Base-by-base conservation (phyloP, 2,888 invertebrate species). In the Desoria tigrina region DNA sequence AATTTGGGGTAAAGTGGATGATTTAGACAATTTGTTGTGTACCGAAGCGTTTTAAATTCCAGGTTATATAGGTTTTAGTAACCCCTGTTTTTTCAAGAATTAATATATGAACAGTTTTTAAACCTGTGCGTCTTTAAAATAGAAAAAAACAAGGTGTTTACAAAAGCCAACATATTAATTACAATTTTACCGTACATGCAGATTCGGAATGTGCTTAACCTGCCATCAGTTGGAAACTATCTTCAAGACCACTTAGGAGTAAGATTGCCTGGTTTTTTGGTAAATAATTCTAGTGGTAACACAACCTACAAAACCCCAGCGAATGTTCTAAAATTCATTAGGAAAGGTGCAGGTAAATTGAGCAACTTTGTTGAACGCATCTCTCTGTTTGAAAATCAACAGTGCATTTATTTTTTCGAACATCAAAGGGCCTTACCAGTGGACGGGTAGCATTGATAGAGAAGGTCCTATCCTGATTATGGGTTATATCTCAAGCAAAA, bases 181-280 rank as follows among this genome's bases (percentile, higher is more conserved):
- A n/a, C n/a, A n/a, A n/a, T n/a, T n/a, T n/a, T n/a, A n/a, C n/a
- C n/a, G n/a, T n/a, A n/a, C n/a, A 16, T 45, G 6, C 16, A 53
- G 53, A 69, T 69, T 32, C n/a, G 11, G 49, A 21, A 37, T 6
- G 21, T 63, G 1, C 18, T 65, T 14, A 63, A 69, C 27, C 63
- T 69, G 21, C 69, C 65, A 16, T 59, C 65, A 4, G 68, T 69
- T 16, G 69, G 69, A 14, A n/a, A 60, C 18, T 37, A 66, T 37
- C 49, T 69, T 14, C 63, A 66, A 42, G 69, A 69, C 14, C 69
- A 69, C 57, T 32, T 54, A 14, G 63, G 57, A n/a, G 39, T 51
- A 7, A 23, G 54, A 21, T 14, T 58, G 2, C 24, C 14, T n/a
- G 57, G 37, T 1, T 63, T 68, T 26, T 21, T 7, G 16, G 14